Base-by-base conservation (phyloP, 2,888 invertebrate genomes). In the Clusia tigrina region DNA sequence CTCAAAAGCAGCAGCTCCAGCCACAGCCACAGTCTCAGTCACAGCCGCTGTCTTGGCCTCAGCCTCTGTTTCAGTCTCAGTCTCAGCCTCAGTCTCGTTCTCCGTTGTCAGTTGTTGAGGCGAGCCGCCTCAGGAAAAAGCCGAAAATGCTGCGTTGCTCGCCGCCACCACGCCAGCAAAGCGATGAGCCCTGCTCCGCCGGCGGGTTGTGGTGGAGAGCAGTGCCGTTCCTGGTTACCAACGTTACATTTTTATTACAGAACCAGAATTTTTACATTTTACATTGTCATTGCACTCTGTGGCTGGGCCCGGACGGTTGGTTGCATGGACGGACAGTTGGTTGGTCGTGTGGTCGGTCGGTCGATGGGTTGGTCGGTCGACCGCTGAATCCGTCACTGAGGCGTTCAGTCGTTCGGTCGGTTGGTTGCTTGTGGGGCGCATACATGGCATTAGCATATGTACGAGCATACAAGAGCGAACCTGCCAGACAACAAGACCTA, bases 241-340 rank as follows among this genome's bases (percentile, higher is more conserved):
- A 42, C 18, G 22, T 48, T 48, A 48, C 20, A 48, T 48, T 48
- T 48, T 48, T 48, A 48, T 48, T 48, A 48, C 48, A 22, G 22
- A 48, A 48, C 48, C 48, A 48, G 48, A 48, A 20, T 22, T 42
- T 42, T 42, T 42, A 42, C 42, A 42, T 42, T 48, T 48, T 48
- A 48, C 48, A 48, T 20, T 48, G 48, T 15, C 48, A 48, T 20
- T 48, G 48, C 48, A 48, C 48, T 48, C 48, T 18, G n/a, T n/a
- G n/a, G n/a, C n/a, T n/a, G 42, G n/a, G n/a, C 12, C 6, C 32
- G n/a, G n/a, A 42, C n/a, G 42, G 42, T 6, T 32, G 32, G 32
- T 32, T 6, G 32, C 42, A 5, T 17, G 42, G 12, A 42, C 48
- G 20, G 22, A 18, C 22, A 20, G 5, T 20, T 2, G 22, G 18